Base-by-base conservation (phyloP, 2,888 invertebrate species). In the Cephus pulcher region DNA sequence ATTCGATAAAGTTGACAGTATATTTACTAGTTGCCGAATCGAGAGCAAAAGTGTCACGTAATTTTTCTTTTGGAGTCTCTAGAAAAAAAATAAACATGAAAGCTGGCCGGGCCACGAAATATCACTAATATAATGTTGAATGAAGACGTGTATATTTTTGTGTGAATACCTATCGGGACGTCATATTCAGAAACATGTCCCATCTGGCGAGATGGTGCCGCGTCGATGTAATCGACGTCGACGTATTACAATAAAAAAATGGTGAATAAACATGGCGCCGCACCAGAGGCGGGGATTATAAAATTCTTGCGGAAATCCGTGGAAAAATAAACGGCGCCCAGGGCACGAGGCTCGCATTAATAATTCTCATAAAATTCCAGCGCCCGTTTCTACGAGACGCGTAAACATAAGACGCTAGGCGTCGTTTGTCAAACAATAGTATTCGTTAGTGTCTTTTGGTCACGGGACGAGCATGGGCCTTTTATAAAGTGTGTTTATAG, bases 271-370 rank as follows among this genome's bases (percentile, higher is more conserved):
- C 33, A 71, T 4, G 33, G 71, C 32, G 30, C 30, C 15, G 71
- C 33, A 23, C 71, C 15, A 11, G 9, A 11, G 34, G 30, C 34
- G 33, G 33, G 33, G 34, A 68, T 71, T 76, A 78, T 75, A 78
- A 78, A 78, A 76, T 78, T 74, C 70, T 79, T 74, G 76, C 79
- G 78, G 74, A 76, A 79, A 79, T 79, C 74, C 76, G 74, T 76
- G 70, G 70, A 79, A 79, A 71, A 79, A 79, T 79, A 79, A 78
- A 76, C 76, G 23, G 30, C n/a, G 34, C 23, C 1, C 32, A 11
- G 35, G 34, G 32, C 69, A 33, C 75, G 56, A 68, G 32, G 12
- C 56, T 35, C 76, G 35, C 76, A 71, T 78, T 76, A 76, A 78
- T 78, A 78, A 78, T 76, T 78, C 73, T 56, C 23, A 74, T 35